phyloP scores from a whole-genome alignment of 2,797 vertebrate species.

The Pseudochirops cupreus region DNA sequence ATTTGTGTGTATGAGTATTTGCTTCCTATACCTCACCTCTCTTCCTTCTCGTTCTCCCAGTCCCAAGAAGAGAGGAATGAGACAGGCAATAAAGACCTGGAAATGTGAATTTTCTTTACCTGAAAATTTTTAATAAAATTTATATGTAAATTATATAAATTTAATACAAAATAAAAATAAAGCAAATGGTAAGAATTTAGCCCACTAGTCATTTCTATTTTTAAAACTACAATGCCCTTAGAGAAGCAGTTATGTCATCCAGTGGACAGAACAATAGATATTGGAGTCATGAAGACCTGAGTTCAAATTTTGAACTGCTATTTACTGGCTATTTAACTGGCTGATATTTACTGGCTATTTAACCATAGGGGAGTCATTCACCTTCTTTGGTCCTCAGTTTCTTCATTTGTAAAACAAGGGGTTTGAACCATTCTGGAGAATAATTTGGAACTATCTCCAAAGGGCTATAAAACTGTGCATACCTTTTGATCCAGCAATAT shows the following conservation, averaged over 20 bases:
- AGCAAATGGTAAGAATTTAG: constrained; percentile 19
- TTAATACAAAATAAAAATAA: constrained; percentile 30
- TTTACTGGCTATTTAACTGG: neutral
- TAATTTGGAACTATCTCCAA: too few species aligned
- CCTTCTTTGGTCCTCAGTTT: neutral
- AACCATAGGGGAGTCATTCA: neutral
- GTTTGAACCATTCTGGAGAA: neutral
- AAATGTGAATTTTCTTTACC: constrained; percentile 17
- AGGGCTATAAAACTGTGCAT: too few species aligned
- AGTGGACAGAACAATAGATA: neutral
- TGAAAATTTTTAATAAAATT: constrained; percentile 14
- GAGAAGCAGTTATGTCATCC: neutral
- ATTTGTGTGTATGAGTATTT: neutral
- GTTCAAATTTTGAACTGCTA: neutral
- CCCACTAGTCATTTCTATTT: neutral
- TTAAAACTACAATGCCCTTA: neutral
- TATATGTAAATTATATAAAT: too few species aligned
- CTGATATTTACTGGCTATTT: neutral
- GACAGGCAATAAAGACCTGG: neutral
- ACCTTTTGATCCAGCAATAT: too few species aligned
- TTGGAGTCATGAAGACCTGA: neutral
- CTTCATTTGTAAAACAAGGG: neutral
- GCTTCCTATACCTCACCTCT: neutral
- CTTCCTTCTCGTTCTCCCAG: neutral
- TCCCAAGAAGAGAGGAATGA: neutral